Evolutionary conservation across 2,888 invertebrate species (phyloP), one percentile per base, ranked within the genome.

Genomic region (Subacronicta megacephala): DNA sequence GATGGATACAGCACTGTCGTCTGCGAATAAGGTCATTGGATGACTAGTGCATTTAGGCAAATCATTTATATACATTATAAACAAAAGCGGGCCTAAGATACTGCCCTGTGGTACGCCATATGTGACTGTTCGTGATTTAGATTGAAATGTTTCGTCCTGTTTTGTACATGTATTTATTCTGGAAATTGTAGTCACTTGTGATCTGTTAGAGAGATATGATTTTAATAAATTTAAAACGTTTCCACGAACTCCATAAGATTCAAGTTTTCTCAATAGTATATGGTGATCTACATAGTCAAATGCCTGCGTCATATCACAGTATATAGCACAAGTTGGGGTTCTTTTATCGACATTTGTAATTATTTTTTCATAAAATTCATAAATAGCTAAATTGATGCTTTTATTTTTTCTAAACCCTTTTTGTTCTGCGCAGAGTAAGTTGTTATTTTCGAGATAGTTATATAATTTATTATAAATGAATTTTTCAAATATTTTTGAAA

Each of bases 21-120:
- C 45, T 36, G 45, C 36, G 36, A 45, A 45, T 23, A 46, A n/a
- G 12, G 46, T 37, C 37, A 46, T 44, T 33, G 43, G 43, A 17
- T 43, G 43, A 31, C 12, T 43, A 7, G 31, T 43, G 31, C 31
- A 43, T 20, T 20, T 20, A 20, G 20, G 20, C 20, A 20, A 6
- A 20, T 20, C 20, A 20, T 20, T 20, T 20, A 20, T 20, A 20
- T 20, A 20, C 3, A 20, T 3, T 20, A 20, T 20, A 20, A 20
- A 20, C 20, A 20, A 20, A 6, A 20, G 20, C 6, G 20, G 20
- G 20, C 20, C 20, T 6, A 20, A 20, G 20, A 20, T 20, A 17
- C 43, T 43, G 43, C 31, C 43, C 17, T 43, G 43, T 18, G 43
- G 43, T 16, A 43, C 43, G 18, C 43, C 43, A 43, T 17, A 43